Base-by-base conservation (phyloP, 2,797 vertebrate genomes). In the Chloroceryle inda region DNA sequence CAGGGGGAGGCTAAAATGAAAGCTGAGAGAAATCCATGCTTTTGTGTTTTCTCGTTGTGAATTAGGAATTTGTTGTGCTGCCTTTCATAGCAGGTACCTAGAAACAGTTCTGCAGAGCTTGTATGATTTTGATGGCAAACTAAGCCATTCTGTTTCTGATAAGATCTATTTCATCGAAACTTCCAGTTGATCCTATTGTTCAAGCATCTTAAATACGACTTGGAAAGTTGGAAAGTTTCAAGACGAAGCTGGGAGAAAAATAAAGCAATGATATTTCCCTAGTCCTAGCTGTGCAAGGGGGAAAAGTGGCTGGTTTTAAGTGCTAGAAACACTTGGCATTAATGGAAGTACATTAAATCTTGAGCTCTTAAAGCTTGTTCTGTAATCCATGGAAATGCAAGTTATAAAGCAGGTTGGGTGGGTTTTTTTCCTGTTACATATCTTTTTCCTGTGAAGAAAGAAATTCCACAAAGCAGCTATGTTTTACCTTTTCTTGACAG, bases 151-250 rank as follows among this genome's bases (percentile, higher is more conserved):
- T n/a, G 2, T 55, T 93, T 88, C 33, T 47, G 56, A 31, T 83
- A 76, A 87, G 31, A 50, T 42, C 0, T 50, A 21, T 76, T 86
- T 72, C 38, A 29, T 89, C 20, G 45, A 75, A 87, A 12, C 42
- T 71, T 93, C 21, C 68, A 82, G 47, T 87, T 47, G 40, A 67
- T 45, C 21, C 8, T 73, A 1, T 42, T 59, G 44, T 90, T 92
- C 58, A 50, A 44, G 24, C 37, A 37, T 85, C 22, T 72, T 72
- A 22, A 22, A 40, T 0, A 1, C 10, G 27, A 42, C 61, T 68
- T 95, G 56, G 42, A 91, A 94, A 26, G 38, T 58, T 96, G 56
- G 31, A 89, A 95, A 31, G 52, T 64, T 67, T 59, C 56, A 62
- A 27, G 11, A 35, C 66, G 71, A 85, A 80, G 27, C 38, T 75